These are phyloP conservation scores for Cebidichthys violaceus DNA, from an alignment of 2,113 vertebrate genomes.

Conservation along the genomic window DNA sequence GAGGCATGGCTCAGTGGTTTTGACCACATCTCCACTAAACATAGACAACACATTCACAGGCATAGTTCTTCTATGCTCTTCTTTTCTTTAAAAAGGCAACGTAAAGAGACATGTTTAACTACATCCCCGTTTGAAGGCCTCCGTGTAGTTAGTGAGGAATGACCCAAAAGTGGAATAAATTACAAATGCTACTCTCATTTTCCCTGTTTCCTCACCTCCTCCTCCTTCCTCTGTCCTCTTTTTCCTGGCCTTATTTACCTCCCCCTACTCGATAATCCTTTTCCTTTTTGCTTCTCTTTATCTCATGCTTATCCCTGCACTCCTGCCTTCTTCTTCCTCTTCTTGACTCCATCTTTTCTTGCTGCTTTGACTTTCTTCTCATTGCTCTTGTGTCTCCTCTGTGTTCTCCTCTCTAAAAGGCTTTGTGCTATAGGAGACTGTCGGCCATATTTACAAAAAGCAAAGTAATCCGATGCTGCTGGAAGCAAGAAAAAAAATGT, in stretches of 20 bases:
- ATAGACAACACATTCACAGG: constrained; percentile 20
- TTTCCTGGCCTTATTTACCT: constrained; percentile 45
- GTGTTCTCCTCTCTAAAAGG: constrained; percentile 35
- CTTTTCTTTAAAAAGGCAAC: constrained; percentile 34
- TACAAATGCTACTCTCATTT: constrained; percentile 36
- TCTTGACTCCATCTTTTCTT: not conserved
- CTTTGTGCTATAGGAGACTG: constrained; percentile 51
- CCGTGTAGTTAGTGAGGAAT: constrained; percentile 67
- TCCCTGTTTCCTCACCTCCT: not conserved
- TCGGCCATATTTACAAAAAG: constrained; percentile 61
- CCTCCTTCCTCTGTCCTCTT: constrained; percentile 55
- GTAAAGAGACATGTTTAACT: constrained; percentile 39
- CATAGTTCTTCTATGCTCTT: constrained; percentile 11
- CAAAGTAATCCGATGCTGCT: constrained; percentile 52
- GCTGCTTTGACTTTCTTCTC: not conserved
- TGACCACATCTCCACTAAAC: constrained; percentile 55
- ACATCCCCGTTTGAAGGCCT: constrained; percentile 43
- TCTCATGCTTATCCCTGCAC: constrained; percentile 3
- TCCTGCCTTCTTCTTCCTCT: not conserved
- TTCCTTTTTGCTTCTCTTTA: constrained; percentile 53
- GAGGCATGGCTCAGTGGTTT: constrained; percentile 53
- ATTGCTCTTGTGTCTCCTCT: constrained; percentile 30
- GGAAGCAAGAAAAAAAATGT: constrained; percentile 39
- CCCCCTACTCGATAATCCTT: constrained; percentile 17
- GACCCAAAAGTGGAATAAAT: constrained; percentile 65